These are phyloP conservation scores for Sepiola atlantica DNA, from an alignment of 2,888 invertebrate species.

Conservation along the genomic window DNA sequence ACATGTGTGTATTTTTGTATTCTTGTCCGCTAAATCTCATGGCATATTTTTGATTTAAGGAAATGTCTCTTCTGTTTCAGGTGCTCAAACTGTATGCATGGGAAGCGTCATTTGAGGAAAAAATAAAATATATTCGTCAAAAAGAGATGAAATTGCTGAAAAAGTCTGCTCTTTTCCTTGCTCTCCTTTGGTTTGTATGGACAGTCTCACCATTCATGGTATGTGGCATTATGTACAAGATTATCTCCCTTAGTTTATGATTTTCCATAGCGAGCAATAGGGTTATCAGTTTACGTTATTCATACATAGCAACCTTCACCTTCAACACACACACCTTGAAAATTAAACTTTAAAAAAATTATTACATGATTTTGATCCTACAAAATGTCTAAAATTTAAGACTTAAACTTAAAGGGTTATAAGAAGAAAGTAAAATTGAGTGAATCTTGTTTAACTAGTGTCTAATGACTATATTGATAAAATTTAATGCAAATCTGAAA, in stretches of 20 bases:
- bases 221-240: constrained; percentile 47
- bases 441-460: no score
- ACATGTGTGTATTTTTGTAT: no score
- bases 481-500: no score
- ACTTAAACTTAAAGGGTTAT: no score
- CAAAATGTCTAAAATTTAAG: no score
- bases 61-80: constrained; percentile 55
- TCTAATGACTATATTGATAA: no score
- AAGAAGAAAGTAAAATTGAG: no score
- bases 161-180: constrained; percentile 83
- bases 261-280: not conserved
- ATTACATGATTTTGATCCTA: no score
- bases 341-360: no score
- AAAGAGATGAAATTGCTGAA: constrained; percentile 91
- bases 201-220: constrained; percentile 96
- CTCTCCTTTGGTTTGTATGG: constrained; percentile 90
- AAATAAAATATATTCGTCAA: constrained; percentile 88
- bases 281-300: no score
- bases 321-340: no score
- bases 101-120: constrained; percentile 93
- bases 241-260: not conserved
- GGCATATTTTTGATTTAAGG: not conserved
- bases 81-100: constrained; percentile 91
- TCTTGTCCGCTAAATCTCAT: not conserved
- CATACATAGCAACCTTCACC: no score